Conservation (phyloP, 2,113 vertebrate species). For the Sinocyclocheilus maitianheensis region DNA sequence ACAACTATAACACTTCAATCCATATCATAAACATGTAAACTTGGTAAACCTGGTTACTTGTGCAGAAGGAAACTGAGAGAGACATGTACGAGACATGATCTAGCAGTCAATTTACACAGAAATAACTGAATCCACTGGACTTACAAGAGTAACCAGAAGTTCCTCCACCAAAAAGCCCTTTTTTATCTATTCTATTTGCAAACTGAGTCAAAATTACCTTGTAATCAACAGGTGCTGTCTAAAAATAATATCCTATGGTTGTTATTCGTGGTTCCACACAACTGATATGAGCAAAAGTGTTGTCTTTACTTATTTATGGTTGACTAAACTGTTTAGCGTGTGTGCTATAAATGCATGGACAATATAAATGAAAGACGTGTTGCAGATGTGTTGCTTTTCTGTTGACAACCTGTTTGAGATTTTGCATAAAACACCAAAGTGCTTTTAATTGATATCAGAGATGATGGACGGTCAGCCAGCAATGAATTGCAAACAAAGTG, state of each 20-base stretch:
- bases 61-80: neutral
- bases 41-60: neutral
- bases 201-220: neutral
- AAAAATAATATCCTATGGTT: neutral
- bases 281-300: neutral
- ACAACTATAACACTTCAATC: neutral
- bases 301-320: neutral
- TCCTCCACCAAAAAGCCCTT: neutral
- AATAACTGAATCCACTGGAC: neutral
- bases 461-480: conserved; percentile 38
- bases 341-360: conserved; percentile 12
- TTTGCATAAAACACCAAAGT: conserved; percentile 35
- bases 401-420: conserved; percentile 38
- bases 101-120: neutral
- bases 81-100: neutral
- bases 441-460: conserved; percentile 50
- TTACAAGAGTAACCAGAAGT: neutral
- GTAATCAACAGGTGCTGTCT: neutral
- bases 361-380: conserved; percentile 29
- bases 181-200: neutral
- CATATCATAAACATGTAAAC: neutral
- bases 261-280: neutral
- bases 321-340: conserved; percentile 14
- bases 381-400: conserved; percentile 45
- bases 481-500: conserved; percentile 29